A percentile compares a stretch with the other conserved stretches of the same genome.
These are phyloP conservation scores for Tetrax tetrax DNA, from an alignment of 2,113 vertebrate genomes.

Conservation along the genomic window DNA sequence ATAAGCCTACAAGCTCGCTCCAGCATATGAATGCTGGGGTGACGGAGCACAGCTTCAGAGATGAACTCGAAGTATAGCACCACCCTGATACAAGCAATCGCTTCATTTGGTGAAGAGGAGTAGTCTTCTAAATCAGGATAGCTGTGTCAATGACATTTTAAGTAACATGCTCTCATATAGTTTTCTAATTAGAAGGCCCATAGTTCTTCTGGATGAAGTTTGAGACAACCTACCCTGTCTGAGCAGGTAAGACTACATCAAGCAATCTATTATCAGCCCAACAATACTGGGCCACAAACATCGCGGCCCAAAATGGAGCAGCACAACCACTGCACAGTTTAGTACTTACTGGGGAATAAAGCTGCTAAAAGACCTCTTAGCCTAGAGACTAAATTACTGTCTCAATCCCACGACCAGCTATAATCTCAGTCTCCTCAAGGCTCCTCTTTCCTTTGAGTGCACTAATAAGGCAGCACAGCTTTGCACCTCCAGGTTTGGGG, in stretches of 20 bases:
- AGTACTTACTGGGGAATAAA: background rate
- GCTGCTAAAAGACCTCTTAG: background rate
- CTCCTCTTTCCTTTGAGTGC: background rate
- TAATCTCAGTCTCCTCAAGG: background rate
- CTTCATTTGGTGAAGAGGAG: background rate
- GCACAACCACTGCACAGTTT: background rate
- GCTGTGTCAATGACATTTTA: background rate
- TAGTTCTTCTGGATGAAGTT: background rate
- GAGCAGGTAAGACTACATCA: background rate
- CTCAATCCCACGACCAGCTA: background rate
- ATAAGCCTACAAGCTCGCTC: slow-evolving; percentile 17
- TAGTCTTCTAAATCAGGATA: background rate
- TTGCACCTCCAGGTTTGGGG: background rate
- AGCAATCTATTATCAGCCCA: background rate
- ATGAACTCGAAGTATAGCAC: background rate
- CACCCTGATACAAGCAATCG: background rate
- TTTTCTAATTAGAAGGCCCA: background rate
- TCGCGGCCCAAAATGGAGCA: background rate
- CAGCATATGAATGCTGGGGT: background rate
- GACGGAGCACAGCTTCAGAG: background rate
- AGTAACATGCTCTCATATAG: background rate
- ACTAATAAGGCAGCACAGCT: background rate
- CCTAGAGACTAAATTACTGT: background rate
- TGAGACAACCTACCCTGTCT: background rate
- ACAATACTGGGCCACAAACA: background rate